These are phyloP conservation scores for Melieria picta DNA, from an alignment of 2,888 invertebrate species.

Conservation along the genomic window DNA sequence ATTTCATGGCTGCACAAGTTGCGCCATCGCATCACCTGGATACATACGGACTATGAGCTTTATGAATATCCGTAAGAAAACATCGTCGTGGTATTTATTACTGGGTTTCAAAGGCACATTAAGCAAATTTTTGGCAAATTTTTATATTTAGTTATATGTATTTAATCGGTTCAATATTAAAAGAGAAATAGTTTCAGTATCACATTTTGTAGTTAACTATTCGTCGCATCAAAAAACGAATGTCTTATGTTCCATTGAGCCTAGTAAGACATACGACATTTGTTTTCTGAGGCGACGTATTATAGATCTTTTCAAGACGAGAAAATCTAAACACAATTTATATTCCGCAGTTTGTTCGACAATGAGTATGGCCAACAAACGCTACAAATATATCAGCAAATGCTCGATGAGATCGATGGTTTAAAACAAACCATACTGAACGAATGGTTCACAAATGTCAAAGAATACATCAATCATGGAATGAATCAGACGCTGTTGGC, in stretches of 20 bases:
- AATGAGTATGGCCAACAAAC: conserved; percentile 67
- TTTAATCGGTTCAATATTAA: too few relatives aligned
- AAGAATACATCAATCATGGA: conserved; percentile 72
- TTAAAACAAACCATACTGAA: conserved; percentile 74
- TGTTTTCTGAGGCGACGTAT: too few relatives aligned
- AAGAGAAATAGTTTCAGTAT: background rate
- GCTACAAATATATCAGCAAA: conserved; percentile 69
- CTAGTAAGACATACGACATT: too few relatives aligned
- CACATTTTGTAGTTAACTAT: background rate
- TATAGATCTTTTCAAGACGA: too few relatives aligned
- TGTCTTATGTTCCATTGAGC: too few relatives aligned
- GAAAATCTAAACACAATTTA: too few relatives aligned
- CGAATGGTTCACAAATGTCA: conserved; percentile 77
- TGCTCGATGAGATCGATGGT: conserved; percentile 73
- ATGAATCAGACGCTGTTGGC: conserved; percentile 71
- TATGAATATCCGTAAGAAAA: conserved; percentile 74
- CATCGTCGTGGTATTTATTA: background rate
- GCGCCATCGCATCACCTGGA: conserved; percentile 69
- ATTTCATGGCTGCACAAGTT: conserved; percentile 79
- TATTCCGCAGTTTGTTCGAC: conserved; percentile 68
- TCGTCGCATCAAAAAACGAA: too few relatives aligned
- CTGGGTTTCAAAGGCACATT: too few relatives aligned
- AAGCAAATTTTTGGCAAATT: too few relatives aligned
- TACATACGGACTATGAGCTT: conserved; percentile 72
- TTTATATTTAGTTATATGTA: too few relatives aligned